A percentile compares a stretch with the other conserved stretches of the same genome.
These are phyloP conservation scores for Lepilemur septentrionalis DNA, from an alignment of 2,797 vertebrate genomes.

Conservation along the genomic window DNA sequence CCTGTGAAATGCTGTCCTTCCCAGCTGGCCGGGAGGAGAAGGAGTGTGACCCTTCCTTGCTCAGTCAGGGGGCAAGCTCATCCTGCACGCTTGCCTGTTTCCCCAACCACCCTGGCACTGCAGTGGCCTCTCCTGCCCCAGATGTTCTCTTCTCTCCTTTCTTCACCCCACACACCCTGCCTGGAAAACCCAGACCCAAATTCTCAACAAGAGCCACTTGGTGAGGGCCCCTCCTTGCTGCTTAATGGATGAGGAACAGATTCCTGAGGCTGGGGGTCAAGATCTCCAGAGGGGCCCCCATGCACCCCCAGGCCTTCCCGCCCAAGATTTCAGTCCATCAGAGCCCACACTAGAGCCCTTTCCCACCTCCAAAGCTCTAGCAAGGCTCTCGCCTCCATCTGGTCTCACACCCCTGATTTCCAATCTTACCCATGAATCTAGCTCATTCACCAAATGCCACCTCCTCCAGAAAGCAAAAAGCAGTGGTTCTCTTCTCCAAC, in stretches of 20 bases:
- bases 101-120: not conserved
- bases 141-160: not conserved
- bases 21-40: conserved; percentile 71
- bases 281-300: not conserved
- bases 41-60: not conserved
- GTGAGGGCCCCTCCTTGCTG: not conserved
- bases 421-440: not conserved
- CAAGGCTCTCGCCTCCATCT: not conserved
- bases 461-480: not conserved
- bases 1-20: conserved; percentile 91
- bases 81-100: not conserved
- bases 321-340: not conserved
- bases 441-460: not conserved
- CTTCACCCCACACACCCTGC: not conserved
- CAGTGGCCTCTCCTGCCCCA: not conserved
- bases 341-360: not conserved
- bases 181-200: not conserved
- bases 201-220: not conserved
- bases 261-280: not conserved
- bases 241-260: not conserved
- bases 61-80: accelerated
- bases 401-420: not conserved
- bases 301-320: no score
- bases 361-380: not conserved
- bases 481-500: not conserved